Evolutionary conservation across 1,140 invertebrate genomes (phyloP).

Genomic region (Bicyclus anynana): DNA sequence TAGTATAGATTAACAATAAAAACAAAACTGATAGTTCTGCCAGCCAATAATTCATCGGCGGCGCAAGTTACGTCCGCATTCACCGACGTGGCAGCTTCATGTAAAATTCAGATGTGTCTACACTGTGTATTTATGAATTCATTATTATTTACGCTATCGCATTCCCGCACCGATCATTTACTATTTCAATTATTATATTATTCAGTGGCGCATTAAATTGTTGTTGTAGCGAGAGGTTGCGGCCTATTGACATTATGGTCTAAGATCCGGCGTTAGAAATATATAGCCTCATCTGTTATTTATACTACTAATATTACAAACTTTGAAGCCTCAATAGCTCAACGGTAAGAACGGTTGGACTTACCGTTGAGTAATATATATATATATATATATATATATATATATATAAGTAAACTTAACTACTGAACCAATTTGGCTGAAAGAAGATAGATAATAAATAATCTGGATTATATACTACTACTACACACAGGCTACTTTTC

Average conservation of each 20-base stretch:
- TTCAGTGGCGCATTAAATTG: slow-evolving; percentile 2
- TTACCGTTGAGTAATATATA: no score
- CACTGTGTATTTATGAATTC: slow-evolving; percentile 33
- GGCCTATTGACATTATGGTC: not conserved
- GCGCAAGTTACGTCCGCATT: slow-evolving; percentile 27
- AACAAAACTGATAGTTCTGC: slow-evolving; percentile 1
- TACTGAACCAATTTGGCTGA: no score
- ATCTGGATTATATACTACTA: no score
- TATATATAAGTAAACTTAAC: no score
- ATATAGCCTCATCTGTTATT: no score
- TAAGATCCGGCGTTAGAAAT: no score
- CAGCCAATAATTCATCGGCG: slow-evolving; percentile 32
- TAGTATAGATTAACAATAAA: not conserved
- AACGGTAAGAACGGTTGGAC: no score
- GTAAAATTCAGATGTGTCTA: slow-evolving; percentile 34
- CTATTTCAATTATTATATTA: slow-evolving; percentile 21
- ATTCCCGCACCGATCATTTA: slow-evolving; percentile 27
- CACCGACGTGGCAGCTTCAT: slow-evolving; percentile 28
- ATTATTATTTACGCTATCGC: slow-evolving; percentile 35
- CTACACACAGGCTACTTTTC: no score
- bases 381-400: no score
- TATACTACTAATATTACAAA: no score
- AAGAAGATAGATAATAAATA: no score
- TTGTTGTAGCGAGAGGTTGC: not conserved
- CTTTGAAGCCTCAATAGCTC: no score